Conservation (phyloP, 2,888 invertebrate genomes). For the Brenthis hecate region DNA sequence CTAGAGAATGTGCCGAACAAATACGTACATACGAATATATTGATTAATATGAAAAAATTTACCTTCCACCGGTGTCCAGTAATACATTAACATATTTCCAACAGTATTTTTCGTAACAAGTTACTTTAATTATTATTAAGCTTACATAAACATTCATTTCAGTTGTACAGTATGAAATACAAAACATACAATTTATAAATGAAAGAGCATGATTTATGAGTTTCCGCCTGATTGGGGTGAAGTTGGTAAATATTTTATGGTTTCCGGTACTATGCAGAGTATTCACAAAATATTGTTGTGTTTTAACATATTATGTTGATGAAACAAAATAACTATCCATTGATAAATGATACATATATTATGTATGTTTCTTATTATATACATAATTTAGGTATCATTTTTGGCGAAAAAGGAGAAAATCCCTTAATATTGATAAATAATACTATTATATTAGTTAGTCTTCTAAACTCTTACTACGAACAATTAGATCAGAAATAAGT, state of each 20-base stretch:
- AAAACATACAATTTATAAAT: slow-evolving; percentile 18
- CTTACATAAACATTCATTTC: neutral
- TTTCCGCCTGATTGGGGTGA: slow-evolving; percentile 17
- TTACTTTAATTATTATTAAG: slow-evolving; percentile 8
- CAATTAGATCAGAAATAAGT: too few relatives aligned
- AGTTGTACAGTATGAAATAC: slow-evolving; percentile 11
- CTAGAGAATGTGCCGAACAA: too few relatives aligned
- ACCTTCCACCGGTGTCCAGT: too few relatives aligned
- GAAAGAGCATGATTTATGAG: slow-evolving; percentile 20
- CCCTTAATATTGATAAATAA: too few relatives aligned
- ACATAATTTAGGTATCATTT: too few relatives aligned
- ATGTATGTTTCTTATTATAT: too few relatives aligned
- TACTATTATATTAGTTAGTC: too few relatives aligned
- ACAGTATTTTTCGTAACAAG: neutral
- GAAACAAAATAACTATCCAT: neutral
- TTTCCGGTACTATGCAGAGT: neutral
- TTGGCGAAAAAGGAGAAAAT: too few relatives aligned
- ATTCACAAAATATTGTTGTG: slow-evolving; percentile 7
- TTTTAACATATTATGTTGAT: neutral
- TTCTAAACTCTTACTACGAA: too few relatives aligned
- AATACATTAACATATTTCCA: too few relatives aligned
- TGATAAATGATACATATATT: neutral
- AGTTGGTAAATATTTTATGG: slow-evolving; percentile 18
- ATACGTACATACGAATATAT: too few relatives aligned
- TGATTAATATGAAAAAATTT: too few relatives aligned